Evolutionary conservation across 1,140 invertebrate genomes (phyloP), one percentile per base, ranked within the genome.

Genomic region (Macrobrachium rosenbergii): DNA sequence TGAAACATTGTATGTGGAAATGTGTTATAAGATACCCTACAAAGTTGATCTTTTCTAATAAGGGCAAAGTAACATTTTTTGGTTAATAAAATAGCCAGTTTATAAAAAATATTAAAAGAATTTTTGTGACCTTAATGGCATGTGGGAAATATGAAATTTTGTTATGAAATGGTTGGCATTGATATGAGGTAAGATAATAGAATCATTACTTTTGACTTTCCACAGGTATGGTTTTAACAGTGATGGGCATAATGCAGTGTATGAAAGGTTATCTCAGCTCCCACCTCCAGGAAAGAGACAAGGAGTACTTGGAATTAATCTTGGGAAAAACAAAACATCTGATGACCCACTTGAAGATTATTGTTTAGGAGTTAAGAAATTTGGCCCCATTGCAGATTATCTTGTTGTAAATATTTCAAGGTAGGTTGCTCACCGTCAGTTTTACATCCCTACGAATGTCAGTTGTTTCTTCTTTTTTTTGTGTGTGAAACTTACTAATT

Each of bases 311-410:
- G 98, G 98, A 16, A 94, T 99, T 0, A 99, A 99, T 94, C 93
- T 99, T 67, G 99, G 99, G 0, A 98, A 98, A 92, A 99, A 99
- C 92, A 99, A 99, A 93, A 92, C 92, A 2, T 96, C 96, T 5
- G 89, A 92, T 62, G 94, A 97, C 92, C 93, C 96, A 0, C 92
- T 94, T 37, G 91, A 93, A 21, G 99, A 99, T 92, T 99, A 99
- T 91, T 93, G 95, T 17, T 90, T 94, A 90, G 97, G 97, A 28
- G 94, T 98, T 2, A 91, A 94, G 84, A 94, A 93, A 90, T 98
- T 98, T 92, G 94, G 94, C 58, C 92, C 94, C 73, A 90, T 96
- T 21, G 96, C 96, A 0, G 96, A 98, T 92, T 98, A 98, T 92
- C 94, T 98, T 90, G 97, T 98, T 10, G 95, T 98, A 21, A 98